These are phyloP conservation scores for Galerucella calmariensis DNA, from an alignment of 2,888 invertebrate genomes.

Conservation along the genomic window DNA sequence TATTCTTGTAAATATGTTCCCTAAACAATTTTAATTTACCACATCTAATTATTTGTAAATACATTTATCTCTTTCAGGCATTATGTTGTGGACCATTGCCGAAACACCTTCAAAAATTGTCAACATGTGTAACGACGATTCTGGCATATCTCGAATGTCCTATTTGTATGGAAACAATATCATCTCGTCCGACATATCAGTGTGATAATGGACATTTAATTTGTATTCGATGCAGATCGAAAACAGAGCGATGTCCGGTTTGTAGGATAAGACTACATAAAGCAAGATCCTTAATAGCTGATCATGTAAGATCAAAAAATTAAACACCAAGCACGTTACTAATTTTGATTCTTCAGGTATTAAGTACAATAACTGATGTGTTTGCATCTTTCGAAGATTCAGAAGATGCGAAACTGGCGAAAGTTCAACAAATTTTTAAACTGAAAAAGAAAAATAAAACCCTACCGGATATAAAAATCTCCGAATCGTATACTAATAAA, in stretches of 20 bases:
- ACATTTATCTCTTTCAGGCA: constrained; percentile 53
- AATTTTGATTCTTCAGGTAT: constrained; percentile 57
- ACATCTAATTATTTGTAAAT: too few species aligned
- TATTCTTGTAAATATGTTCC: too few species aligned
- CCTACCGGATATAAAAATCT: constrained; percentile 61
- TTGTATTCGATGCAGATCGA: constrained; percentile 71
- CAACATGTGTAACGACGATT: constrained; percentile 67
- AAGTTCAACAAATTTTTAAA: constrained; percentile 67
- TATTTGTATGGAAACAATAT: constrained; percentile 72
- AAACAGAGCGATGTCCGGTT: constrained; percentile 72
- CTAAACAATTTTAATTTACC: too few species aligned
- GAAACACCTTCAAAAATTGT: constrained; percentile 67
- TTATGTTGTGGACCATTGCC: constrained; percentile 71
- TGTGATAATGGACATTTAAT: constrained; percentile 76
- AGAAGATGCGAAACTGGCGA: constrained; percentile 55
- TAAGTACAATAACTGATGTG: constrained; percentile 66
- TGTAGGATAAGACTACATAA: constrained; percentile 70
- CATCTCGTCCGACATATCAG: constrained; percentile 71
- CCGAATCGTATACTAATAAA: constrained; percentile 66
- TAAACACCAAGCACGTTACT: neutral
- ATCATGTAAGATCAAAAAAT: constrained; percentile 62
- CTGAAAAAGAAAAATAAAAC: constrained; percentile 57
- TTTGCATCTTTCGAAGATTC: constrained; percentile 65
- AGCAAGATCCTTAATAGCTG: constrained; percentile 68
- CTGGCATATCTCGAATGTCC: constrained; percentile 72